Evolutionary conservation across 2,113 vertebrate genomes (phyloP), one percentile per base, ranked within the genome.

Genomic region (Sander vitreus): DNA sequence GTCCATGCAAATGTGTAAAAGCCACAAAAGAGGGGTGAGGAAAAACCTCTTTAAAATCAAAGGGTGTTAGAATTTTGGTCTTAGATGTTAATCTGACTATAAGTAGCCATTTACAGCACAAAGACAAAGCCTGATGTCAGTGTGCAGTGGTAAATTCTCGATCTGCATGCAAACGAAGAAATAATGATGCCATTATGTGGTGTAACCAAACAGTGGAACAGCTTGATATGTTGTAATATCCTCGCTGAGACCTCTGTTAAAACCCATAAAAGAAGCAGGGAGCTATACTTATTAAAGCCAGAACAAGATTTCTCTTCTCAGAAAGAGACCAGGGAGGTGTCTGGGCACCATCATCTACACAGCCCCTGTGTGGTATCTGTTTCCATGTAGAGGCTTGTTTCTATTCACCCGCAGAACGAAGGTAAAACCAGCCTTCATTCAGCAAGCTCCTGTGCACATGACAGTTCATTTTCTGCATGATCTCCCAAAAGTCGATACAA

Each of bases 401-500:
- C 83, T 86, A 85, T 83, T 85, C 45, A 19, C 74, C 85, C 1
- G 50, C 71, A 89, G 83, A 91, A 87, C 82, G 54, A 85, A 91
- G 72, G 92, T 91, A 92, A 91, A 92, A 88, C 84, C 91, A 23
- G 77, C 75, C 62, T 88, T 90, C 60, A 73, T 91, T 93, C 92
- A 43, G 90, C 85, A 58, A 89, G 83, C 77, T 77, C 83, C 87
- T 91, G 87, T 58, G 1, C 91, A 83, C 92, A 94, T 92, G 95
- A 94, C 94, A 95, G 90, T 95, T 95, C 91, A 95, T 96, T 96
- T 96, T 95, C 95, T 93, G 93, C 95, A 94, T 95, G 94, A 93
- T 93, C 91, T 94, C 94, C 91, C 93, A 91, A 93, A 95, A 94
- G 93, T 93, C 93, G 91, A 94, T 94, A 93, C 79, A 51, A 93